phyloP scores from a whole-genome alignment of 2,797 vertebrate species.

The Myotis myotis region DNA sequence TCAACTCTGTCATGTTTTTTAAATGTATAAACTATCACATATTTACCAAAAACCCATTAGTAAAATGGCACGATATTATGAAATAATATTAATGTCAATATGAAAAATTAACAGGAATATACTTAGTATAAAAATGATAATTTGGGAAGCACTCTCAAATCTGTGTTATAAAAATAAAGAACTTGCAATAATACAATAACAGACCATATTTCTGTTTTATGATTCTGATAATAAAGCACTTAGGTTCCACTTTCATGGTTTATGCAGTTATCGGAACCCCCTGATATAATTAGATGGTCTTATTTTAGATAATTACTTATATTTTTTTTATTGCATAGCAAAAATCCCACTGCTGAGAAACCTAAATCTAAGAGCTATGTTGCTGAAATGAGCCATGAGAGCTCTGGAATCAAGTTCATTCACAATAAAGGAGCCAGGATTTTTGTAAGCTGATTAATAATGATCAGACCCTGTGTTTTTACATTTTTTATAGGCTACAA shows the following conservation, averaged over 20 bases:
- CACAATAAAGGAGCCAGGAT: background rate
- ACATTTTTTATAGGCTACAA: background rate
- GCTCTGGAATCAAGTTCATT: slow-evolving; percentile 25
- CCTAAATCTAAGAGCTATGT: background rate
- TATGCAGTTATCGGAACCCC: slow-evolving; percentile 74
- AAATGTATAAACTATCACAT: slow-evolving; percentile 29
- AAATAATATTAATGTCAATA: slow-evolving; percentile 66
- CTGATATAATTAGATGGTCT: slow-evolving; percentile 71
- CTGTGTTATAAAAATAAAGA: slow-evolving; percentile 68
- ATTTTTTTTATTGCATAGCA: slow-evolving; percentile 69
- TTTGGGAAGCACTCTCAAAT: slow-evolving; percentile 54
- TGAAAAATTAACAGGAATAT: slow-evolving; percentile 61
- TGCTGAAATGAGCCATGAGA: background rate
- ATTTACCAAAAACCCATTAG: slow-evolving; percentile 29
- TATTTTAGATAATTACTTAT: slow-evolving; percentile 77
- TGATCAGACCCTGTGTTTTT: background rate
- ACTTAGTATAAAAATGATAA: slow-evolving; percentile 64
- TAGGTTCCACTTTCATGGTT: slow-evolving; percentile 68
- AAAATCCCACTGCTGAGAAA: slow-evolving; percentile 57
- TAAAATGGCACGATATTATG: slow-evolving; percentile 42
- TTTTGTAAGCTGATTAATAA: slow-evolving; percentile 29
- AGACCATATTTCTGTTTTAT: slow-evolving; percentile 70
- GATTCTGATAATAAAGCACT: slow-evolving; percentile 70
- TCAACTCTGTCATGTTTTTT: slow-evolving; percentile 32
- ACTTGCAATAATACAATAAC: slow-evolving; percentile 63